Evolutionary conservation across 2,888 invertebrate species (phyloP), one percentile per base, ranked within the genome.

Genomic region (Antheraea assamensis): DNA sequence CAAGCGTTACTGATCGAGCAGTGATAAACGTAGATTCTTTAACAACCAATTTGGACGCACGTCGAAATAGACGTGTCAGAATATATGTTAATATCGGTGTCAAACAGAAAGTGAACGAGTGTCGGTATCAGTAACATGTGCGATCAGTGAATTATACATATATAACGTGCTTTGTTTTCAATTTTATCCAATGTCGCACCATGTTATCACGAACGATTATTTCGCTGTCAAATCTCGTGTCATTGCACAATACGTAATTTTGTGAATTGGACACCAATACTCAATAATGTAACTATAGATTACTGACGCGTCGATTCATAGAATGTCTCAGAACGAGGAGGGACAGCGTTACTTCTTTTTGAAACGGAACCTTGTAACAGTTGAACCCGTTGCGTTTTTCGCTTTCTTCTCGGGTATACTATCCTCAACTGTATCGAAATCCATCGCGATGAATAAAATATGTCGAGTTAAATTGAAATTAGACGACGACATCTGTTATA

Each of bases 401-500:
- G 61, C 70, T 24, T 21, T 74, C 58, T 74, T 72, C 17, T 21
- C 70, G 2, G 61, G 70, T 15, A 15, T 74, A 2, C 24, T 77
- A 30, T 73, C 96, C 0, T 95, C 95, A 64, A 83, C 97, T 76
- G 96, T 96, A 47, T 96, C 75, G 7, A 74, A 73, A 70, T 73
- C 71, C 17, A 64, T 78, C 1, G 27, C 30, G 13, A 76, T 76
- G 58, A 74, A 75, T 21, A 81, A 79, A 74, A 74, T 73, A 17
- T 80, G 74, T 73, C 73, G 97, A 52, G 97, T 97, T 0, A 97
- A 97, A 84, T 91, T 97, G 79, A 94, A 90, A 4, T 96, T 96
- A 81, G 92, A 95, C 0, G 93, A 95, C 70, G 93, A 95, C 76
- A 95, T 97, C 2, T 97, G 97, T 85, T 95, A 96, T 79, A 19